Conservation (phyloP, 1,140 invertebrate genomes). For the Camponotus vicinus region DNA sequence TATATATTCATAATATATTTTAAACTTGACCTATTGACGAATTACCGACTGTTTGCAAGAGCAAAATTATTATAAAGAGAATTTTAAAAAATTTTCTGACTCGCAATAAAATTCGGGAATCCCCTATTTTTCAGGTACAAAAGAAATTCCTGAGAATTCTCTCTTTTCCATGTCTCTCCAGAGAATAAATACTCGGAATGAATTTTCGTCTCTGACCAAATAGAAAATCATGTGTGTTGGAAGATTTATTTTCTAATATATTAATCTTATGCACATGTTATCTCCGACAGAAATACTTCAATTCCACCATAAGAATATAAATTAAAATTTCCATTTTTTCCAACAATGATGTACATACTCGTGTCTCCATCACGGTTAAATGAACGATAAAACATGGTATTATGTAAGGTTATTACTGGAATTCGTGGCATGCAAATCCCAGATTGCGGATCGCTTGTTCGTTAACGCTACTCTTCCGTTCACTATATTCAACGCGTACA, state of each 20-base stretch:
- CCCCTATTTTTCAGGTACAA: too few species aligned
- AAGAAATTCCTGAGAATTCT: too few species aligned
- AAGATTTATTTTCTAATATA: neutral
- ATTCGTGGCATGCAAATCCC: slow-evolving; percentile 25
- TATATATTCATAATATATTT: too few species aligned
- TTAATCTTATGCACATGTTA: too few species aligned
- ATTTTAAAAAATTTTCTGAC: too few species aligned
- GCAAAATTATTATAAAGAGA: too few species aligned
- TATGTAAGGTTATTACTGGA: neutral
- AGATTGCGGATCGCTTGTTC: neutral
- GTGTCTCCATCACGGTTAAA: neutral
- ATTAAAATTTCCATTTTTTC: neutral
- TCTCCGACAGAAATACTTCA: neutral
- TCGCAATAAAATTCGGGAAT: too few species aligned
- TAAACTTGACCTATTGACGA: too few species aligned
- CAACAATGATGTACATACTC: neutral
- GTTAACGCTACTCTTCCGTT: neutral
- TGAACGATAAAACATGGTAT: neutral
- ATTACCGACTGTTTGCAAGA: too few species aligned
- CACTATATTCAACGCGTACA: neutral
- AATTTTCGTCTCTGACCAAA: neutral
- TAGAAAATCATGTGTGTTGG: neutral
- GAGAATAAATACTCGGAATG: neutral
- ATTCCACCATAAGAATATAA: neutral
- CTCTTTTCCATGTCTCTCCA: too few species aligned